Evolutionary conservation across 2,888 invertebrate species (phyloP), one percentile per base, ranked within the genome.

Genomic region (Baronia brevicornis): DNA sequence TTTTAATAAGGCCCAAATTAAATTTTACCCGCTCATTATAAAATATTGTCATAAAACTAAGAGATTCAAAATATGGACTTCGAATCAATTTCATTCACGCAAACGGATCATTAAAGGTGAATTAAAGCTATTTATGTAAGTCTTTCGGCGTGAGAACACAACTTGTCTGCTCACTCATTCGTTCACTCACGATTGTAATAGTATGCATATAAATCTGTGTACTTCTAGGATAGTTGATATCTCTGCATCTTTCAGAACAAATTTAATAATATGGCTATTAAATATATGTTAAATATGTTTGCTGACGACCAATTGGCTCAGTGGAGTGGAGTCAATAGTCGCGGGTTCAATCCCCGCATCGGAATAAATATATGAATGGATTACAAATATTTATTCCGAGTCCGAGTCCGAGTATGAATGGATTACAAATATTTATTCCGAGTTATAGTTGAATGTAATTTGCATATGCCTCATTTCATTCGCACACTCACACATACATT

Each of bases 61-160:
- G 49, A 50, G 47, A 69, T 65, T 68, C 72, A 68, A 67, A 74
- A 75, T 66, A 72, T 46, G 43, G 56, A 60, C 62, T 61, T 61
- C 75, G 68, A 82, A 80, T 82, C 82, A 82, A 80, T 82, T 78
- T 77, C 60, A 67, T 80, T 80, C 82, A 82, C 80, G 82, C 82
- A 67, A 82, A 58, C 60, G 56, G 61, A 58, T 77, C 80, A 79
- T 82, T 79, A 82, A 65, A 75, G 66, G 72, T 71, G 69, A 77
- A 80, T 79, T 73, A 78, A 68, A 72, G 70, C 54, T 63, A 63
- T 69, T 66, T 69, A 63, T 67, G 66, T 57, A 47, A 61, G 61
- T 54, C 53, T 60, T 50, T 37, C 58, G 49, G 56, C 79, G 82
- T 82, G 82, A 80, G 80, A 80, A 77, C 61, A 56, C 26, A 48